Conservation (phyloP, 2,888 invertebrate species). For the Drosophila emarginata region DNA sequence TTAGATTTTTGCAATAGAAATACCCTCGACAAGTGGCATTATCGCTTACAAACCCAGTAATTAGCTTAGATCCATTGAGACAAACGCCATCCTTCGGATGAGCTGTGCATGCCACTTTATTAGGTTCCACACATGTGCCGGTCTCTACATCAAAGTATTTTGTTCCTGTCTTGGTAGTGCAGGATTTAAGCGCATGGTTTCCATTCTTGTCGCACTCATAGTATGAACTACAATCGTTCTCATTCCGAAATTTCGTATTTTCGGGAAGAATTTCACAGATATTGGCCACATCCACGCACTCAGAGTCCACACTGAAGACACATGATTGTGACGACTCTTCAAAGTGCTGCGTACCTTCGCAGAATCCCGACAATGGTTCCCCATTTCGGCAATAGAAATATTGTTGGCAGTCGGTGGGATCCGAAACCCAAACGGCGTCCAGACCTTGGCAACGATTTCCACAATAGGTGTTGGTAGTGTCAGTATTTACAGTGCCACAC, state of each 20-base stretch:
- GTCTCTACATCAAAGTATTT: conserved; percentile 68
- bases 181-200: conserved; percentile 27
- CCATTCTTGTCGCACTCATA: conserved; percentile 61
- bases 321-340: conserved; percentile 65
- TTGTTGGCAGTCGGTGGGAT: conserved; percentile 67
- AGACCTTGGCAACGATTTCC: conserved; percentile 63
- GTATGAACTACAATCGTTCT: conserved; percentile 68
- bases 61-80: conserved; percentile 13
- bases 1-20: conserved; percentile 60
- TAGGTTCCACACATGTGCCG: conserved; percentile 53
- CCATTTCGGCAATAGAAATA: conserved; percentile 70
- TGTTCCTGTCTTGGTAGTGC: conserved; percentile 25
- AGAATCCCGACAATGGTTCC: conserved; percentile 43
- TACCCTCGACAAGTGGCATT: conserved; percentile 76
- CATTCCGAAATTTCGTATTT: conserved; percentile 60
- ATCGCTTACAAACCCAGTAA: conserved; percentile 52
- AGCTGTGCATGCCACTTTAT: conserved; percentile 51
- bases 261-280: conserved; percentile 72
- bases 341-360: conserved; percentile 58
- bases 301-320: conserved; percentile 52
- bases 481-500: conserved; percentile 53
- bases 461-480: conserved; percentile 56
- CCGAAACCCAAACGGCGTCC: conserved; percentile 57
- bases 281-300: conserved; percentile 66
- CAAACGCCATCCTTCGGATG: conserved; percentile 66